Percentiles rank a stretch among this genome's conserved stretches.
These are phyloP conservation scores for Onthophagus sagittarius DNA, from an alignment of 2,888 invertebrate genomes.

Conservation along the genomic window DNA sequence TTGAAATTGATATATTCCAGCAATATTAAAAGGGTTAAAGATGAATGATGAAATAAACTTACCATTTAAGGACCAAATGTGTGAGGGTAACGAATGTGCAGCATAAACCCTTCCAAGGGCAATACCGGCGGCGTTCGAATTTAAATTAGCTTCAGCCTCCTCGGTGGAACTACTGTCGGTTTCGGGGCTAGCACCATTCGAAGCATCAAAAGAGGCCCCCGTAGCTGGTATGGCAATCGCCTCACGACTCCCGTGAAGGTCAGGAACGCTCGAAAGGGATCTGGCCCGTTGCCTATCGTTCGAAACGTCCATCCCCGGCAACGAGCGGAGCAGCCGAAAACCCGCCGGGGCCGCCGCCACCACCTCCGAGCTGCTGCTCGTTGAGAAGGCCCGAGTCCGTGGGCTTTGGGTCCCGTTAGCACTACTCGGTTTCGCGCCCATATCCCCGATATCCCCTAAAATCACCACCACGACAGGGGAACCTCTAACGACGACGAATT, in stretches of 20 bases:
- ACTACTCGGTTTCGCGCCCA: slow-evolving; percentile 83
- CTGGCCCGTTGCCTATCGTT: slow-evolving; percentile 79
- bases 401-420: slow-evolving; percentile 72
- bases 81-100: slow-evolving; percentile 85
- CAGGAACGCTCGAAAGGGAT: slow-evolving; percentile 79
- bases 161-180: slow-evolving; percentile 68
- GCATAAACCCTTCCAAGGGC: slow-evolving; percentile 77
- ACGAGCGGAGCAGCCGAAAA: slow-evolving; percentile 66
- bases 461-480: neutral
- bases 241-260: slow-evolving; percentile 57
- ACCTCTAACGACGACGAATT: neutral
- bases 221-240: slow-evolving; percentile 62
- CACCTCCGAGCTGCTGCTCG: slow-evolving; percentile 65
- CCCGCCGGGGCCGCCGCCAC: slow-evolving; percentile 59
- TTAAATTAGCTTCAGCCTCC: slow-evolving; percentile 55
- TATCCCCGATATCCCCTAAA: slow-evolving; percentile 60
- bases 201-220: slow-evolving; percentile 59
- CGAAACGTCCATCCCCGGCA: slow-evolving; percentile 69
- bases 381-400: slow-evolving; percentile 70
- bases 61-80: slow-evolving; percentile 91
- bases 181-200: slow-evolving; percentile 62
- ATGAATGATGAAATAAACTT: slow-evolving; percentile 44
- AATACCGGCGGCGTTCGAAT: slow-evolving; percentile 50
- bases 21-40: too few species aligned
- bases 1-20: too few species aligned